A percentile compares a stretch with the other conserved stretches of the same genome.
Conservation (phyloP, 1,140 invertebrate genomes). For the Asobara japonica region DNA sequence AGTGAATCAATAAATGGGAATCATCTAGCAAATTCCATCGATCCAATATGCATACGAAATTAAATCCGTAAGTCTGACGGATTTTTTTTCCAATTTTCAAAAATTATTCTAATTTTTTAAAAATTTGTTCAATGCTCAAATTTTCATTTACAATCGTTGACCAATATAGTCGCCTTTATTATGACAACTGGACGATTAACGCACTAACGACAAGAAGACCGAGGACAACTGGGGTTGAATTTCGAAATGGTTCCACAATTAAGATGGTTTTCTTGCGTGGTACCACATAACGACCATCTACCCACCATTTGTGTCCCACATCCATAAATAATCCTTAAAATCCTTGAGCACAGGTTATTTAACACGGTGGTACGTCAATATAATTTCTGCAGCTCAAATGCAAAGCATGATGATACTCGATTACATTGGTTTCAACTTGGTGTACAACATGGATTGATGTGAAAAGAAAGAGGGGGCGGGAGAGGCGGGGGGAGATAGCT, state of each 20-base stretch:
- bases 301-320: conserved; percentile 1
- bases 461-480: too few relatives aligned
- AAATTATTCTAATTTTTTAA: too few relatives aligned
- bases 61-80: too few relatives aligned
- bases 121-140: too few relatives aligned
- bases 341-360: not conserved
- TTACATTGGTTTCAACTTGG: not conserved
- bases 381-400: not conserved
- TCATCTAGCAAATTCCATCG: too few relatives aligned
- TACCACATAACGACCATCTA: not conserved
- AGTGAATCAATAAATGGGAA: not conserved
- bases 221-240: conserved; percentile 8
- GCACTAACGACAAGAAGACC: not conserved
- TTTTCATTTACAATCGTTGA: too few relatives aligned
- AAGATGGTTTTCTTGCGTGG: not conserved
- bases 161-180: too few relatives aligned
- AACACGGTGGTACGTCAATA: not conserved
- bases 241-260: conserved; percentile 13
- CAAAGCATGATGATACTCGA: not conserved
- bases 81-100: too few relatives aligned
- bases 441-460: not conserved
- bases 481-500: not conserved
- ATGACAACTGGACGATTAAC: not conserved
- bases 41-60: too few relatives aligned
- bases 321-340: conserved; percentile 16